Conservation (phyloP, 2,888 invertebrate species). For the Acleris literana region DNA sequence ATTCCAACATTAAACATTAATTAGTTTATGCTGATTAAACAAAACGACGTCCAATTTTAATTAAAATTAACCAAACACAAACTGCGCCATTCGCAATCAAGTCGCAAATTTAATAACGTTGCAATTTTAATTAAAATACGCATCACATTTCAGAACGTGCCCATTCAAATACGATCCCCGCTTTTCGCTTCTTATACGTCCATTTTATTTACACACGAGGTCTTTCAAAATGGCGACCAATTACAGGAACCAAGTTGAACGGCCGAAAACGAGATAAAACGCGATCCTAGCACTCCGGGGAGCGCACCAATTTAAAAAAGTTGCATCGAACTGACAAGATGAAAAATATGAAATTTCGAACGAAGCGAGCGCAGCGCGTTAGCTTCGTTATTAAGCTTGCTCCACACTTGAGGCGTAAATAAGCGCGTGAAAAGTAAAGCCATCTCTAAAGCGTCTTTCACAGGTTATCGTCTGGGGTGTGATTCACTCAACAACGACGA, state of each 20-base stretch:
- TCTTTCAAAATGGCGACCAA: constrained; percentile 44
- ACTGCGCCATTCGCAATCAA: background rate
- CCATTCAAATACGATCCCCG: background rate
- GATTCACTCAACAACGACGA: no score
- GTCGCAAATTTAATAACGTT: background rate
- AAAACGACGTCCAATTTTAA: no score
- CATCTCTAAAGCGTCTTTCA: no score
- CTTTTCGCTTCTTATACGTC: constrained; percentile 2
- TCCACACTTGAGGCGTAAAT: no score
- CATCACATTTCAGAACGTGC: constrained; percentile 1
- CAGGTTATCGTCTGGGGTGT: no score
- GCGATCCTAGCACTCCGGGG: constrained; percentile 21
- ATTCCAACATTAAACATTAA: background rate
- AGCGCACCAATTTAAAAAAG: constrained; percentile 25
- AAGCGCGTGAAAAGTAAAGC: no score
- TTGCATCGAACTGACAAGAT: constrained; percentile 25
- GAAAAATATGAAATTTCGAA: constrained; percentile 33
- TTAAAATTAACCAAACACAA: background rate
- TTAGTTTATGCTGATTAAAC: background rate
- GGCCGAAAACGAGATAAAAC: constrained; percentile 34
- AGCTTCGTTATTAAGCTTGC: constrained; percentile 22
- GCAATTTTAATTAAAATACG: background rate
- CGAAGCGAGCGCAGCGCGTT: constrained; percentile 13
- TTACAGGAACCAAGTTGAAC: constrained; percentile 37
- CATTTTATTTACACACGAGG: constrained; percentile 38